A percentile compares a stretch with the other conserved stretches of the same genome.
These are phyloP conservation scores for Hipposideros larvatus DNA, from an alignment of 2,797 vertebrate genomes.

Conservation along the genomic window DNA sequence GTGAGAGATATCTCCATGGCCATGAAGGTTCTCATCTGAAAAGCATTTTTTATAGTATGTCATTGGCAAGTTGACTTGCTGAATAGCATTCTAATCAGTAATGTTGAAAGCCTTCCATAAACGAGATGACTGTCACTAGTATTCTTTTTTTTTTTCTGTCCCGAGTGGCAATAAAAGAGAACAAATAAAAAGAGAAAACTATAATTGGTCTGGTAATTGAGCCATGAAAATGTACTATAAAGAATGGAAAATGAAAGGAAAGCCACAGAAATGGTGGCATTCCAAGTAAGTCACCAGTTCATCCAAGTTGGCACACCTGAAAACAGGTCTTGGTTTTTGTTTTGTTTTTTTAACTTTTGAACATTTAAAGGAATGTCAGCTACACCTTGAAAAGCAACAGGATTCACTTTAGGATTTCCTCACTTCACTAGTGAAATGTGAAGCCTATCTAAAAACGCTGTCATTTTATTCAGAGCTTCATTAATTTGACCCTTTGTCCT, in stretches of 20 bases:
- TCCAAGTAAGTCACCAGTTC: background rate
- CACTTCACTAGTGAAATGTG: conserved; percentile 27
- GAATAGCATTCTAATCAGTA: conserved; percentile 78
- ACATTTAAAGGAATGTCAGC: background rate
- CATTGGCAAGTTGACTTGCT: conserved; percentile 81
- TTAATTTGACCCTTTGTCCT: conserved; percentile 62
- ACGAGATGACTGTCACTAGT: conserved; percentile 80
- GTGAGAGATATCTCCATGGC: conserved; percentile 47
- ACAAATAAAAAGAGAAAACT: conserved; percentile 86
- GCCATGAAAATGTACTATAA: conserved; percentile 83
- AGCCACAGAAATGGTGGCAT: conserved; percentile 32
- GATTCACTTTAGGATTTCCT: background rate
- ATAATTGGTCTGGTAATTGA: conserved; percentile 87
- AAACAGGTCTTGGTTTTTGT: background rate
- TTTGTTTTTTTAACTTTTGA: conserved; percentile 17
- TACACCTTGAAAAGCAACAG: background rate
- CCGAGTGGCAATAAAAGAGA: conserved; percentile 83
- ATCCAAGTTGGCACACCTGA: background rate
- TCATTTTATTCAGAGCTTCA: conserved; percentile 67
- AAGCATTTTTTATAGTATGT: conserved; percentile 81
- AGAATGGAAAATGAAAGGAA: conserved; percentile 74
- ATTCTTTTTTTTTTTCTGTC: conserved; percentile 58
- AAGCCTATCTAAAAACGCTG: conserved; percentile 34
- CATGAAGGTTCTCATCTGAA: conserved; percentile 78
- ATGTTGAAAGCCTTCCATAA: conserved; percentile 86